Base-by-base conservation (phyloP, 2,888 invertebrate genomes). In the Zaprionus lineosus region DNA sequence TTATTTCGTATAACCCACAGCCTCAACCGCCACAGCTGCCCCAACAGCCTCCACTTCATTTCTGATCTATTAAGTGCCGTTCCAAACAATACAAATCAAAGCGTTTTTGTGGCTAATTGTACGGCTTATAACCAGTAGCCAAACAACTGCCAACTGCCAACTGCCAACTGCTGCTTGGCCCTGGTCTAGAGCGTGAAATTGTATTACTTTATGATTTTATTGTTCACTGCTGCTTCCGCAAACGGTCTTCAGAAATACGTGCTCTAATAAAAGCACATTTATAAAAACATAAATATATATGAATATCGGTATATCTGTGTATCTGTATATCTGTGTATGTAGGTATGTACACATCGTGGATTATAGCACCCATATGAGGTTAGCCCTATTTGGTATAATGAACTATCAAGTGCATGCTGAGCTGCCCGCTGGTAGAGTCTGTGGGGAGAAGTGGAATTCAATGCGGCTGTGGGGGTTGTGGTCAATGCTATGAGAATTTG, bases 71-170 rank as follows among this genome's bases (percentile, higher is more conserved):
- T 41, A 60, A 69, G 69, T 69, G 65, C 16, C 37, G 40, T 55
- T 55, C 43, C 68, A 36, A 56, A 71, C 75, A 67, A 74, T 47
- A 34, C 47, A 72, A 72, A 73, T 72, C 75, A 74, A 71, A 71
- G 44, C 59, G 66, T 59, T 58, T 47, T 52, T 26, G 11, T 52
- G 52, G 55, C 76, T 72, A 72, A 75, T 74, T 75, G 73, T 62
- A 36, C 29, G 44, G 37, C 41, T 50, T 48, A 53, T 39, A 67
- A 55, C 51, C 74, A 71, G 71, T 72, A 70, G 68, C 56, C 63
- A 21, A 19, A 65, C 24, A 24, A 6, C 24, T n/a, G 46, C 36
- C 56, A 48, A 44, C 28, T 39, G 39, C 24, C 34, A 34, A 37
- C 28, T 37, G 8, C 29, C 8, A 15, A 12, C 18, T 43, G 11